Base-by-base conservation (phyloP, 2,113 vertebrate genomes). In the Trematocara stigmaticum region DNA sequence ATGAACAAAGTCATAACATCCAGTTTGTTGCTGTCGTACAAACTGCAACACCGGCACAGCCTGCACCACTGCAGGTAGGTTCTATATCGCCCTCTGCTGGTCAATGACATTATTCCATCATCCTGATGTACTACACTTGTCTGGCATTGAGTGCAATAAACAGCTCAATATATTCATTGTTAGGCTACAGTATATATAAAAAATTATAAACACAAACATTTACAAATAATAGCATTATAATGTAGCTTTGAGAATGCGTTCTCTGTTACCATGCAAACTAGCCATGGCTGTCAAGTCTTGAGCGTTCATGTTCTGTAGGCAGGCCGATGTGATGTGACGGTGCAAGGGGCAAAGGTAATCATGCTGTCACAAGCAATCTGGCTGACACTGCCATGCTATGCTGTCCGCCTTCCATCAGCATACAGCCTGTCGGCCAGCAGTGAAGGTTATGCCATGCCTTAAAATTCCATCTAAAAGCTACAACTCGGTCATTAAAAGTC, bases 261-360 rank as follows among this genome's bases (percentile, higher is more conserved):
- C 52, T 29, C 78, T 95, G 93, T 94, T 94, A 85, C 90, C 83
- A 91, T 87, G 92, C 91, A 94, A 89, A 93, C 89, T 92, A 88
- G 64, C 47, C 80, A 12, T 49, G 78, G 82, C 90, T 95, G 95
- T 95, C 94, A 92, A 2, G 82, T 90, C 84, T 35, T 57, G 78
- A 88, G 85, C 9, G 3, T 71, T 87, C 64, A 31, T 78, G 82
- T 53, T 88, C 20, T 42, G 61, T 45, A 76, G 57, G 53, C 83
- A 81, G 78, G 82, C 20, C 89, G 86, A 95, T 89, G 53, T 83
- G 93, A 94, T 94, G 94, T 93, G 95, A 95, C 94, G 94, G 90
- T 66, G 87, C 74, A 57, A 84, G 85, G 95, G 95, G 94, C 93
- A 95, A 94, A 95, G 94, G 94, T 94, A 93, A 94, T 91, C 10